These are phyloP conservation scores for Hypocryptadius cinnamomeus DNA, from an alignment of 2,113 vertebrate species.

Conservation along the genomic window DNA sequence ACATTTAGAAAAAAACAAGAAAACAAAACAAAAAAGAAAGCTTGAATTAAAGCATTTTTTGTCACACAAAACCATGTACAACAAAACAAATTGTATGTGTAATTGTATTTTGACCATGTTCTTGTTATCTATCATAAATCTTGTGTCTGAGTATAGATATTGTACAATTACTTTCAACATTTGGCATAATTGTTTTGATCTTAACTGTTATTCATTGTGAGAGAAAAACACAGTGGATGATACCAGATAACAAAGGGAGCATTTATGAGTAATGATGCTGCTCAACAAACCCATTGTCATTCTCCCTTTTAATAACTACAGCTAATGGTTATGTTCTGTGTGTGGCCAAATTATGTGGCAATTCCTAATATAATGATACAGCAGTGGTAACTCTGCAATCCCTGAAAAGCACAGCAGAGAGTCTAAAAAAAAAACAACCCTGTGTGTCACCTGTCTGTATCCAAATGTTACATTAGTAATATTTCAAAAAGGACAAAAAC, in stretches of 20 bases:
- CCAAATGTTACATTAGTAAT: background rate
- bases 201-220: background rate
- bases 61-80: background rate
- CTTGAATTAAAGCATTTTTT: background rate
- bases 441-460: background rate
- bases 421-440: background rate
- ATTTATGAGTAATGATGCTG: constrained; percentile 7
- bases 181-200: constrained; percentile 22
- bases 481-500: background rate
- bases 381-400: background rate
- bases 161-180: background rate
- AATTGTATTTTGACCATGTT: constrained; percentile 4
- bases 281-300: background rate
- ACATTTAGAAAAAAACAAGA: background rate
- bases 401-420: background rate
- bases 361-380: background rate
- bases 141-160: background rate
- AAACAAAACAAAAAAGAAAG: background rate
- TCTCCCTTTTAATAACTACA: background rate
- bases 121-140: constrained; percentile 3
- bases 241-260: background rate
- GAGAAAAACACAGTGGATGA: constrained; percentile 1
- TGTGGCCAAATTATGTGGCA: background rate
- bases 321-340: background rate
- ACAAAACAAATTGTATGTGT: background rate